Conservation (phyloP, 1,140 invertebrate genomes). For the Drosophila arawakana region DNA sequence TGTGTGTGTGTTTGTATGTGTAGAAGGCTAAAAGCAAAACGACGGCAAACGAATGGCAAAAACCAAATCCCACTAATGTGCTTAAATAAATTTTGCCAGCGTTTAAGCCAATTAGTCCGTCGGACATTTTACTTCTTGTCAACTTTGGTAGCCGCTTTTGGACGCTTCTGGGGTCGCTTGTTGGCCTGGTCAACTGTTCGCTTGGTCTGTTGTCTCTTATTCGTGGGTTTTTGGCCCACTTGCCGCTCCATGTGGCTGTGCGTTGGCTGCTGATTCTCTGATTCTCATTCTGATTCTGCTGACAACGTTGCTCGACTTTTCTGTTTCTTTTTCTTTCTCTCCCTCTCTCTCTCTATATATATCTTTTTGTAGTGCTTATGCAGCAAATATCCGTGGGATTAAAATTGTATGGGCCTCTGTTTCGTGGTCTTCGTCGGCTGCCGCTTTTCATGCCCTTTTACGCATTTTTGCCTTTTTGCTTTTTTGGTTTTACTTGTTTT, state of each 20-base stretch:
- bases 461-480: slow-evolving; percentile 79
- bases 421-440: slow-evolving; percentile 50
- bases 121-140: slow-evolving; percentile 84
- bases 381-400: slow-evolving; percentile 82
- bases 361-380: slow-evolving; percentile 67
- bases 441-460: slow-evolving; percentile 83
- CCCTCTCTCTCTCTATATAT: slow-evolving; percentile 1
- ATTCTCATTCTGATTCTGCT: slow-evolving; percentile 44
- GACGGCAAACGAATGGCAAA: slow-evolving; percentile 39
- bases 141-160: slow-evolving; percentile 78
- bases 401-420: slow-evolving; percentile 69
- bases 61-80: slow-evolving; percentile 84
- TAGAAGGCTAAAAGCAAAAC: slow-evolving; percentile 12
- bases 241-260: slow-evolving; percentile 51
- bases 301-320: slow-evolving; percentile 64
- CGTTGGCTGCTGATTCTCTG: slow-evolving; percentile 45
- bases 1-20: slow-evolving; percentile 28
- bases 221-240: slow-evolving; percentile 63
- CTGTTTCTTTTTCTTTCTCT: slow-evolving; percentile 29
- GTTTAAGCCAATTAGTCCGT: slow-evolving; percentile 84
- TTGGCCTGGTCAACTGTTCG: neutral
- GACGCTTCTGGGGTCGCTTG: slow-evolving; percentile 53
- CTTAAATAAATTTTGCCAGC: slow-evolving; percentile 84
- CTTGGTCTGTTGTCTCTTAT: slow-evolving; percentile 5
- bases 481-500: slow-evolving; percentile 38